Evolutionary conservation across 2,113 vertebrate genomes (phyloP).

Genomic region (Dromaius novaehollandiae): DNA sequence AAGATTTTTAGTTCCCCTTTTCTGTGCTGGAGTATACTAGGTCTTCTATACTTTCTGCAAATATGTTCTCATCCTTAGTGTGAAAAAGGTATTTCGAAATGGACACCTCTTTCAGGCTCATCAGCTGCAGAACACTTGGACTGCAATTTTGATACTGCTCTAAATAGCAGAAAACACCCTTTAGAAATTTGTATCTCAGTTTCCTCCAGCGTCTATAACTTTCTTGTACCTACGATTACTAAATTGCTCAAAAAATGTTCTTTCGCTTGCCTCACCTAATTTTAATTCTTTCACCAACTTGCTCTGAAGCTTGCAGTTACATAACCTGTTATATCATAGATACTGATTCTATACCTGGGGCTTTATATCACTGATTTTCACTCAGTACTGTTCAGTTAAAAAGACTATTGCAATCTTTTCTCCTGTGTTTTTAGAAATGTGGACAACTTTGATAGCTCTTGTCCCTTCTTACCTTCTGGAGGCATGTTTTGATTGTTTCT

Average conservation of each 20-base stretch:
- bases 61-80: background rate
- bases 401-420: background rate
- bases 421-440: background rate
- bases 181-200: background rate
- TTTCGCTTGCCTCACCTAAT: background rate
- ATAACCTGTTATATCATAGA: background rate
- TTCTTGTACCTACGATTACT: background rate
- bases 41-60: background rate
- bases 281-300: background rate
- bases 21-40: background rate
- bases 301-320: background rate
- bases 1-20: background rate
- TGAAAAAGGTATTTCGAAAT: background rate
- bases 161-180: background rate
- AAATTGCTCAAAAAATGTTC: background rate
- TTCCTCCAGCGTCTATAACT: background rate
- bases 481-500: background rate
- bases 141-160: background rate
- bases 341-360: background rate
- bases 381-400: background rate
- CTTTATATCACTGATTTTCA: background rate
- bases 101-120: background rate
- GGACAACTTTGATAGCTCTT: background rate
- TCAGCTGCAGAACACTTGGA: background rate
- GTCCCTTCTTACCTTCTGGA: background rate